These are phyloP conservation scores for Acomys russatus DNA, from an alignment of 2,797 vertebrate genomes.

Conservation along the genomic window DNA sequence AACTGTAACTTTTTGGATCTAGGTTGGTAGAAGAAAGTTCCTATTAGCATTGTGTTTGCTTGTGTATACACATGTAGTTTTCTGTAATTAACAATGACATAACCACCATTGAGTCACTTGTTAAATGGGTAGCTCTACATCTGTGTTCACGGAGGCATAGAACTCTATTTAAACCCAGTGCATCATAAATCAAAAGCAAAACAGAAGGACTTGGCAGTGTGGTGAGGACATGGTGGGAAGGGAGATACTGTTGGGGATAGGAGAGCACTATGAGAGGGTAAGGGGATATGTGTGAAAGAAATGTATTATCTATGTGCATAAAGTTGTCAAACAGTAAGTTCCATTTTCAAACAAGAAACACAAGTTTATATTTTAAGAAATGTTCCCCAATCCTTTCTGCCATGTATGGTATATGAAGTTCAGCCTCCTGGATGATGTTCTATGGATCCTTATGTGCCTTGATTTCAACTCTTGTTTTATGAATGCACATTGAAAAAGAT, in stretches of 20 bases:
- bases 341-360: background rate
- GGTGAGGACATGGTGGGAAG: background rate
- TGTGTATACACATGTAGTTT: background rate
- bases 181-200: background rate
- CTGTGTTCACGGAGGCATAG: too few relatives aligned
- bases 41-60: background rate
- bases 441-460: background rate
- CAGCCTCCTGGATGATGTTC: background rate
- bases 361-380: background rate
- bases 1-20: constrained; percentile 7
- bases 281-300: background rate
- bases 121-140: background rate
- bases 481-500: background rate
- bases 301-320: background rate
- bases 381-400: background rate
- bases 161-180: background rate
- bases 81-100: background rate
- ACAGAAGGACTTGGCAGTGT: background rate
- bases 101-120: background rate
- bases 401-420: background rate
- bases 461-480: background rate
- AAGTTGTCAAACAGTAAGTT: background rate
- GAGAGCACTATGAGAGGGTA: background rate
- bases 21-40: background rate
- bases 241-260: background rate